Base-by-base conservation (phyloP, 2,888 invertebrate species). In the Lepidocyrtinus sp. region DNA sequence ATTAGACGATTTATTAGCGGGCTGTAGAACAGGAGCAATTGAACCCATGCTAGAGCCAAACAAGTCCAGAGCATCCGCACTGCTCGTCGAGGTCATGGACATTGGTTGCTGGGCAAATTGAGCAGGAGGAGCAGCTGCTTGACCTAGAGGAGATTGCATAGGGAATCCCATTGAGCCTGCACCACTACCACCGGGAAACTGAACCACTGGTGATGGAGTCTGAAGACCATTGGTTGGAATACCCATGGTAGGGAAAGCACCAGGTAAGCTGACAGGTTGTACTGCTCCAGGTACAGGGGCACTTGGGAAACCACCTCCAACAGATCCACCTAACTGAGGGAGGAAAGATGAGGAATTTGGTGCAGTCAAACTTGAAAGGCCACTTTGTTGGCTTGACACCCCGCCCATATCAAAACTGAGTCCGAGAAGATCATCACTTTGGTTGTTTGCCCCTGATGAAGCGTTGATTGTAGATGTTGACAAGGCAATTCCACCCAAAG, bases 391-490 rank as follows among this genome's bases (percentile, higher is more conserved):
- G 69, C 17, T 70, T 12, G 62, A 9, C 46, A 26, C 45, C 26
- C 75, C 71, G 21, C 82, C 77, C 9, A 84, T 62, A 27, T 84
- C 84, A 76, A 84, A 82, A 59, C 81, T 65, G 17, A 84, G 65
- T 25, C 84, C 84, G 12, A 84, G 62, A 21, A 84, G 75, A 36
- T 84, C 84, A 50, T 82, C 84, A 26, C 77, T 68, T 84, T 79
- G 80, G 17, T 25, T 65, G 25, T 71, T 59, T 45, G 46, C n/a
- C 9, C 36, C 59, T 22, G 80, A 12, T 59, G 73, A 67, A 59
- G n/a, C 73, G n/a, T n/a, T n/a, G n/a, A n/a, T n/a, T n/a, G 36
- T 7, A n/a, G 63, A 64, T 27, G n/a, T 5, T 63, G 55, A 21
- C n/a, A 26, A 45, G 19, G 69, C 15, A 12, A 50, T 50, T 50